Conservation (phyloP, 1,140 invertebrate genomes). For the Tetragnatha versicolor region DNA sequence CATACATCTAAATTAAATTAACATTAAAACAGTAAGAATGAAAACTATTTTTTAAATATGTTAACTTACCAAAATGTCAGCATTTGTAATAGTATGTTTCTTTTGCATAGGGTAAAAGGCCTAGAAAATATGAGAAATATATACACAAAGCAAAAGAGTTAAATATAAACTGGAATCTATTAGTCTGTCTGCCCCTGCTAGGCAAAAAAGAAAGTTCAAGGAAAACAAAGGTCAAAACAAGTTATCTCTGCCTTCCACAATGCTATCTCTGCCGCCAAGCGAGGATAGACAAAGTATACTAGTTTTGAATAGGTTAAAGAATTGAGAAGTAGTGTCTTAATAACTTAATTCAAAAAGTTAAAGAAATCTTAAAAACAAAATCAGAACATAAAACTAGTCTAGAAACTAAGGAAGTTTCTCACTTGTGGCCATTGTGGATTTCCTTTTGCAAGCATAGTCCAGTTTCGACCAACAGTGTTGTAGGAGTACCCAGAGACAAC, state of each 20-base stretch:
- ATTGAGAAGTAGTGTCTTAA: too few relatives aligned
- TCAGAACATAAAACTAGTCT: too few relatives aligned
- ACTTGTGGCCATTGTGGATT: slow-evolving; percentile 67
- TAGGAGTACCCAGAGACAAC: slow-evolving; percentile 68
- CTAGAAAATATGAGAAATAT: slow-evolving; percentile 10
- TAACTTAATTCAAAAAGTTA: too few relatives aligned
- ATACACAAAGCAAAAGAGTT: background rate
- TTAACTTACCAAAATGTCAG: slow-evolving; percentile 58
- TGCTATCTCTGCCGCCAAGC: too few relatives aligned
- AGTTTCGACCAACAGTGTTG: slow-evolving; percentile 52
- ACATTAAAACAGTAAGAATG: background rate
- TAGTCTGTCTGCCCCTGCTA: too few relatives aligned
- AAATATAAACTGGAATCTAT: too few relatives aligned
- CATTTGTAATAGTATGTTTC: slow-evolving; percentile 58
- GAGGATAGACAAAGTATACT: too few relatives aligned
- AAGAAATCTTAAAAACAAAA: too few relatives aligned
- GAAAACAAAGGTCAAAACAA: too few relatives aligned
- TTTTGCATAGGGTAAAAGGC: slow-evolving; percentile 65
- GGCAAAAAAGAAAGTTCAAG: too few relatives aligned
- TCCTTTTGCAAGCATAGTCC: slow-evolving; percentile 62
- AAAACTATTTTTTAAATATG: background rate
- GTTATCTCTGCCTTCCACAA: too few relatives aligned
- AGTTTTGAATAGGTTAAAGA: too few relatives aligned
- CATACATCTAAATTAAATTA: background rate
- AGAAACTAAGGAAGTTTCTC: slow-evolving; percentile 8